Base-by-base conservation (phyloP, 2,888 invertebrate species). In the Tuta absoluta region DNA sequence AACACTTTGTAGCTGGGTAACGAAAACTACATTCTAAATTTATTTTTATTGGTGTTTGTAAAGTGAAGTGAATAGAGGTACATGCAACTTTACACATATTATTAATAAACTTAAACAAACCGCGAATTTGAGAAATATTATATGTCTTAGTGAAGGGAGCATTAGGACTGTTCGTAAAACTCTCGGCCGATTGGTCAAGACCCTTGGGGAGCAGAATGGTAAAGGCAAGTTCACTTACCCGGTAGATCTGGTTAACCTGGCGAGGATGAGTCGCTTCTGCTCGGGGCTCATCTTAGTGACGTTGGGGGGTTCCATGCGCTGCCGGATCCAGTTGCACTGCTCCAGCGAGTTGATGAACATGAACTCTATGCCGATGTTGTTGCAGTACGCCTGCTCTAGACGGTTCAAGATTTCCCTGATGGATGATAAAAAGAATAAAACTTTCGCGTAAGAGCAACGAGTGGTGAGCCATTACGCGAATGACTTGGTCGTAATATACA, bases 341-440 rank as follows among this genome's bases (percentile, higher is more conserved):
- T 99, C 99, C 88, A 98, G 89, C 41, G 98, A 99, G 89, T 99
- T 99, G 83, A 99, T 98, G 89, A 99, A 99, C 99, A 99, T 99
- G 85, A 98, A 99, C 88, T 99, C 99, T 1, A 98, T 97, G 48
- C 99, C 99, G 76, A 99, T 99, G 86, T 98, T 98, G 75, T 97
- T 95, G 85, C 99, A 99, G 86, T 99, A 99, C 0, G 98, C 96
- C 74, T 96, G 93, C 92, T 99, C 98, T 63, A 99, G 90, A 62
- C 99, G 94, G 69, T 94, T 94, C 68, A 99, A 92, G 80, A 99
- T 99, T 86, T 99, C 99, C 49, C 49, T 49, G 11, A 21, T 21
- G 21, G 57, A 49, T 0, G 10, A 38, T 17, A 24, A n/a, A 66
- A 60, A 65, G n/a, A n/a, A 48, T n/a, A 17, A n/a, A n/a, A n/a